Conservation (phyloP, 1,140 invertebrate genomes). For the Halyomorpha halys region DNA sequence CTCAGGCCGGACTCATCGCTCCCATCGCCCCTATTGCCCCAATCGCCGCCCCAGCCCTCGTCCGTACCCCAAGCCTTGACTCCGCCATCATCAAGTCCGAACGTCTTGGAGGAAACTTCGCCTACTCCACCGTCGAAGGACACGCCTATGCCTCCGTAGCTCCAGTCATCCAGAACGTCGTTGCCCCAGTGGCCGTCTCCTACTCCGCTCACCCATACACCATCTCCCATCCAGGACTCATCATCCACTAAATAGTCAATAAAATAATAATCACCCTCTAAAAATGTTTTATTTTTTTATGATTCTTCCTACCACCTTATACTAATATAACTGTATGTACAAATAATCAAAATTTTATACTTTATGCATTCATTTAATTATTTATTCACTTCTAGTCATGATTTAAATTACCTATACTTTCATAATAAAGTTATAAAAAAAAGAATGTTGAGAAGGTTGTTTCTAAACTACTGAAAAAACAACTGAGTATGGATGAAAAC, state of each 20-base stretch:
- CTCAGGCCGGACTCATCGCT: conserved; percentile 23
- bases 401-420: too few species aligned
- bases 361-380: too few species aligned
- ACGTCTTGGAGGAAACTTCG: conserved; percentile 44
- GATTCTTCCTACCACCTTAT: too few species aligned
- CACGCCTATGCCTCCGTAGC: conserved; percentile 42
- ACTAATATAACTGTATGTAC: too few species aligned
- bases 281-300: too few species aligned
- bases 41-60: conserved; percentile 32
- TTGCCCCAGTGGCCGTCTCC: conserved; percentile 31
- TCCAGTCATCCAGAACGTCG: conserved; percentile 36
- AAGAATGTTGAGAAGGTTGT: too few species aligned
- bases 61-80: conserved; percentile 41
- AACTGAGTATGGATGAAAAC: too few species aligned
- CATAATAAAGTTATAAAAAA: too few species aligned
- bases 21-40: conserved; percentile 31
- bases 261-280: not conserved
- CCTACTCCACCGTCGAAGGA: conserved; percentile 43
- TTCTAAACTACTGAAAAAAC: too few species aligned
- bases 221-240: conserved; percentile 19
- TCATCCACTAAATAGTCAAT: conserved; percentile 14
- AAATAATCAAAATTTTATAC: too few species aligned
- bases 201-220: conserved; percentile 30
- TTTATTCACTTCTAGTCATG: too few species aligned
- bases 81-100: conserved; percentile 43